Conservation (phyloP, 2,113 vertebrate genomes). For the Ranitomeya variabilis region DNA sequence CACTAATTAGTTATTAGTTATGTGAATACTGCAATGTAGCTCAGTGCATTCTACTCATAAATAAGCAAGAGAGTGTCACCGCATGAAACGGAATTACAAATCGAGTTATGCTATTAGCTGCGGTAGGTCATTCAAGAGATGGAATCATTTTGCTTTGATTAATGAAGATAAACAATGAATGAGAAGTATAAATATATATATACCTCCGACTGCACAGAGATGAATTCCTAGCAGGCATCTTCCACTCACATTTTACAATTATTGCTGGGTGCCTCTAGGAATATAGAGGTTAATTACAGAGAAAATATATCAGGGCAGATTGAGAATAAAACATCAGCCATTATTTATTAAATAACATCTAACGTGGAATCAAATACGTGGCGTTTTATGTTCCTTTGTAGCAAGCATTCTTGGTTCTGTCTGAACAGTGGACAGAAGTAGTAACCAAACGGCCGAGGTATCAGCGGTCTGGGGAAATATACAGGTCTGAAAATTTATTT, state of each 20-base stretch:
- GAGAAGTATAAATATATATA: slow-evolving; percentile 8
- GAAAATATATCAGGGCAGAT: too few relatives aligned
- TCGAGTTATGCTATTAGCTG: slow-evolving; percentile 60
- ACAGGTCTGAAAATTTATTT: neutral
- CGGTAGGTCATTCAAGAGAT: slow-evolving; percentile 61
- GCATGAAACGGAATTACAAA: slow-evolving; percentile 64
- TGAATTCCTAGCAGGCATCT: neutral
- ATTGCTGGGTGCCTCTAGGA: neutral
- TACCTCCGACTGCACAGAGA: neutral
- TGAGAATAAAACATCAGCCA: neutral
- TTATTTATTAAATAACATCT: neutral
- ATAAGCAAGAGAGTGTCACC: slow-evolving; percentile 43
- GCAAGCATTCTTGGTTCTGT: neutral
- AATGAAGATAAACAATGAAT: slow-evolving; percentile 57
- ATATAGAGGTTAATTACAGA: neutral
- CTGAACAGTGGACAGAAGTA: neutral
- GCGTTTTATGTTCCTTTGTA: neutral
- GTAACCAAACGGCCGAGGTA: neutral
- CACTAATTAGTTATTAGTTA: slow-evolving; percentile 62
- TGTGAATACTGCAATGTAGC: slow-evolving; percentile 57
- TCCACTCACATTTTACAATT: neutral
- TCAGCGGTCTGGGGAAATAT: neutral
- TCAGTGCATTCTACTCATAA: slow-evolving; percentile 61
- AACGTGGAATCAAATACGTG: neutral
- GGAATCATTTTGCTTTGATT: slow-evolving; percentile 62